Evolutionary conservation across 2,797 vertebrate genomes (phyloP).

Genomic region (Eulemur rubriventer): DNA sequence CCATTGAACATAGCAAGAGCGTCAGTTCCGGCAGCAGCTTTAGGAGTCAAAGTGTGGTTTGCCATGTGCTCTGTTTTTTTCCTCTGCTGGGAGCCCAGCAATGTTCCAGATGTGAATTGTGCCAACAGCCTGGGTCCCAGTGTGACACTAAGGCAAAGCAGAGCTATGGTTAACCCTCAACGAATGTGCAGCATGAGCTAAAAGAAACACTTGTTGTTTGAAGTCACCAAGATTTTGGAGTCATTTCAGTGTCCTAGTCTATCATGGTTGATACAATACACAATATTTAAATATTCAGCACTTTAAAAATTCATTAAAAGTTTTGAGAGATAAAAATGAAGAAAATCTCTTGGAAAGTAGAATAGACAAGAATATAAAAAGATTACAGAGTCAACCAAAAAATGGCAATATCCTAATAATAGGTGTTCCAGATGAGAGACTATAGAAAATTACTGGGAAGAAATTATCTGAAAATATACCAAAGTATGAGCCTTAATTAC

Average conservation of each 20-base stretch:
- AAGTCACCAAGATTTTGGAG: not conserved
- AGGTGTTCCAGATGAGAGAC: not conserved
- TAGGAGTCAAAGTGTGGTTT: not conserved
- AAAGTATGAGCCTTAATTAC: not conserved
- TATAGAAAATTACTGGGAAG: not conserved
- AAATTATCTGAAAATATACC: not conserved
- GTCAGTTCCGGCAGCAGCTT: not conserved
- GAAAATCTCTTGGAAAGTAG: not conserved
- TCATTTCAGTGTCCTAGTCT: not conserved
- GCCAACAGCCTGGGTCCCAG: not conserved
- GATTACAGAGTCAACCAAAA: not conserved
- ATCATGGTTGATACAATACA: not conserved
- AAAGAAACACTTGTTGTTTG: not conserved
- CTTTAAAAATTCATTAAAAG: not conserved
- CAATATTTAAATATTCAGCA: not conserved
- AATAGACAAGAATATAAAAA: not conserved
- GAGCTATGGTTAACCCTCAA: not conserved
- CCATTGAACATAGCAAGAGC: not conserved
- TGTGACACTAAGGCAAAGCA: not conserved
- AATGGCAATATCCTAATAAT: not conserved
- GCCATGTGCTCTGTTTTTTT: not conserved
- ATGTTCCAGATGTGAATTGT: not conserved
- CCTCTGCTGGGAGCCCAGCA: not conserved
- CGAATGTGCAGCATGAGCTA: not conserved
- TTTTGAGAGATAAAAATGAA: not conserved